phyloP scores from a whole-genome alignment of 2,113 vertebrate species.

The Anarhynchus alexandrinus region DNA sequence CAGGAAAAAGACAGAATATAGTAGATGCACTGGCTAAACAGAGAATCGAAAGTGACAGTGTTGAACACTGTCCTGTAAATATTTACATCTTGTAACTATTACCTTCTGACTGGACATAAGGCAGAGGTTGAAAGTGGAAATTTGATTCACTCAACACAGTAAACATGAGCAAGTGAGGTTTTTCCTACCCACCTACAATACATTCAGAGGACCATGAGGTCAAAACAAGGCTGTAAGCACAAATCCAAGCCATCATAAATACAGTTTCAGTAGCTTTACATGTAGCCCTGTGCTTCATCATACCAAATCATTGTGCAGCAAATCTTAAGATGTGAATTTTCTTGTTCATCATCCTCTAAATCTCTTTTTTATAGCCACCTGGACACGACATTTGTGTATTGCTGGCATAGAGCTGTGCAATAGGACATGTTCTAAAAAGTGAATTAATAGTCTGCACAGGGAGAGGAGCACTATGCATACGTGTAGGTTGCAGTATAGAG shows the following conservation, averaged over 20 bases:
- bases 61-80: neutral
- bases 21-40: neutral
- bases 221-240: neutral
- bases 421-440: accelerated
- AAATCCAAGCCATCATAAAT: neutral
- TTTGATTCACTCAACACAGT: neutral
- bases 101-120: neutral
- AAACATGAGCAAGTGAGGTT: neutral
- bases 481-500: neutral
- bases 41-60: neutral
- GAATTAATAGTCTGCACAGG: neutral
- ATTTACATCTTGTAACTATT: neutral
- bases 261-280: neutral
- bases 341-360: neutral
- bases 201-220: neutral
- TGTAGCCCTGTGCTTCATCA: neutral
- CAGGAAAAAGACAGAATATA: neutral
- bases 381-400: neutral
- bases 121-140: neutral
- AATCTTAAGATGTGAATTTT: neutral
- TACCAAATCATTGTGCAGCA: neutral
- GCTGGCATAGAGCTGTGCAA: neutral
- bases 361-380: neutral
- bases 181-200: neutral
- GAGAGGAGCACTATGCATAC: neutral